Base-by-base conservation (phyloP, 2,888 invertebrate genomes). In the Dolichomitus sp. region DNA sequence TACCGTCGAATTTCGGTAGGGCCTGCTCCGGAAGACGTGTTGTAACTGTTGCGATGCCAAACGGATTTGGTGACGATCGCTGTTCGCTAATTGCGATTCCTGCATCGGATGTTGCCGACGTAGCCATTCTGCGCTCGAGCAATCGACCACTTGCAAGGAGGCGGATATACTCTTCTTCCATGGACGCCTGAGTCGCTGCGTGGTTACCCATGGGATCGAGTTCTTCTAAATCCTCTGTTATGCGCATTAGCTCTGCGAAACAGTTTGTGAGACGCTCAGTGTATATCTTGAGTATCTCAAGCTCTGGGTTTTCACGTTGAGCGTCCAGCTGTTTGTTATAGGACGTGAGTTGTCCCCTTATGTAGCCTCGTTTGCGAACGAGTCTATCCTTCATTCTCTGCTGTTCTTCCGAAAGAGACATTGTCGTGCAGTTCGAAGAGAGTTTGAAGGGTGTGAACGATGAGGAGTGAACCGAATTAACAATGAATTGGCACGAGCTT, bases 1-100 rank as follows among this genome's bases (percentile, higher is more conserved):
- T 68, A 1, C 85, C 87, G 6, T 61, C 61, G 76, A 87, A 87
- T 33, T 69, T 80, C 4, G 82, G 84, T n/a, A 86, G 52, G 7
- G 59, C 9, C 9, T 75, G 54, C 45, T 72, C 76, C 2, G 85
- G 86, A 12, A 86, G 63, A 50, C 81, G 83, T 1, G 66, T 45
- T 1, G 37, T n/a, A 1, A 52, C 14, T 0, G 19, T n/a, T 4
- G 52, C 12, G 5, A 9, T n/a, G n/a, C 23, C 9, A 14, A 73
- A 63, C 2, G 73, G 73, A 40, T 33, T 63, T 19, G 73, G 72
- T 19, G 72, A 72, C 23, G 23, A 23, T 23, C 23, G 23, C 23
- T 23, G 23, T 23, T 23, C 23, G 23, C 23, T 23, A 23, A 23
- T 23, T 17, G 37, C n/a, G 48, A 4, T 42, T 2, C 11, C n/a